Base-by-base conservation (phyloP, 2,888 invertebrate genomes). In the Hedychridium roseum region DNA sequence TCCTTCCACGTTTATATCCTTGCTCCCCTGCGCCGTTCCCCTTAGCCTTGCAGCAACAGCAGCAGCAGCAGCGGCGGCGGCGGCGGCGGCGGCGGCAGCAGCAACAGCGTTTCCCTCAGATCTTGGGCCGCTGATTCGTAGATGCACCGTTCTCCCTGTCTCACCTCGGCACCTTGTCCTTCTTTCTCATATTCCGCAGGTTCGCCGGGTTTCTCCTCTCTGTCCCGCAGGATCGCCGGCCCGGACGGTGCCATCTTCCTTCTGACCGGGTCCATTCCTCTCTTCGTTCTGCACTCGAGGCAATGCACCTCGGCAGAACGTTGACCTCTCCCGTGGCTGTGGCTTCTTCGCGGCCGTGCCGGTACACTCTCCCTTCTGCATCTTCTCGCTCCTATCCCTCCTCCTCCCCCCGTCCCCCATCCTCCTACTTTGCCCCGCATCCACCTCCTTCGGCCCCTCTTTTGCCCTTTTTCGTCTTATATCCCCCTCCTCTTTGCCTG, bases 301-400 rank as follows among this genome's bases (percentile, higher is more conserved):
- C 78, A 76, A 74, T 76, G 78, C 69, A 76, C 78, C 68, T 64
- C 69, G 46, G 50, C 56, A 62, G 75, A 68, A 57, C 76, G 57
- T 76, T 76, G 77, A 77, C 76, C 70, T 54, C 68, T 15, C 30
- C 6, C 15, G 5, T 35, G 5, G 6, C 15, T 17, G 35, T 35
- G 5, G 14, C 15, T 5, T 40, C 41, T 12, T 31, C 7, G 7
- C 21, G 20, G 12, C 9, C 12, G 32, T 9, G 11, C 5, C 9
- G 23, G 23, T 23, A 16, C 28, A 9, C 28, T 26, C 28, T 7
- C n/a, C 39, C 12, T 42, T 17, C 16, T 35, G 16, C 41, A 15
- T 48, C 43, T 45, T 30, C 32, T 30, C 44, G 36, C 44, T 45
- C 46, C 45, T 30, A 31, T 30, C 41, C 42, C 55, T 36, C 44